Conservation (phyloP, 2,888 invertebrate species). For the Conomelus anceps region DNA sequence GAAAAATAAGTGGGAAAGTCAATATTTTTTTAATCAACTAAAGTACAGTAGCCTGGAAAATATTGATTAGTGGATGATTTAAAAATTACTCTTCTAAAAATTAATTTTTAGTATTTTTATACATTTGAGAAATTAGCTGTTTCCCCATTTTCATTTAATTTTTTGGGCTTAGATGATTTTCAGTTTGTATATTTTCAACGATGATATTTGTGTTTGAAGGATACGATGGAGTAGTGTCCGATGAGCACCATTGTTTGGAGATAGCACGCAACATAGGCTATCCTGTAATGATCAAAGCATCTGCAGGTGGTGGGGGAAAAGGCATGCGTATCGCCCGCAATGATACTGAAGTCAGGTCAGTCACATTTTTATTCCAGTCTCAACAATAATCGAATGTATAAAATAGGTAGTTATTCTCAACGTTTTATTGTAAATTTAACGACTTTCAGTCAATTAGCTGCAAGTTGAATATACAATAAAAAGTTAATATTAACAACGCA, state of each 20-base stretch:
- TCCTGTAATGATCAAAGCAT: slow-evolving; percentile 66
- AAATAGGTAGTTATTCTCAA: not conserved
- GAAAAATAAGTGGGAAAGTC: no score
- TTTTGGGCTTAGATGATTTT: no score
- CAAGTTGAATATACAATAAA: no score
- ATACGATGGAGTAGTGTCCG: slow-evolving; percentile 44
- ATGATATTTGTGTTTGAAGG: slow-evolving; percentile 37
- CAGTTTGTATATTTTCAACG: not conserved
- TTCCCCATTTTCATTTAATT: no score
- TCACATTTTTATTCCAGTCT: slow-evolving; percentile 11
- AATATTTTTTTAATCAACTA: no score
- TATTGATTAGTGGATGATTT: no score
- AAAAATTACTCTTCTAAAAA: no score
- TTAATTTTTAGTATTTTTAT: no score
- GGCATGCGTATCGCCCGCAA: slow-evolving; percentile 61
- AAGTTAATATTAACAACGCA: no score
- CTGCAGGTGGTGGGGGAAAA: slow-evolving; percentile 62
- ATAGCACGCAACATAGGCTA: slow-evolving; percentile 55
- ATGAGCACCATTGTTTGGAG: slow-evolving; percentile 52
- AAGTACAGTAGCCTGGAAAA: no score
- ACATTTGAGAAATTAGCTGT: no score
- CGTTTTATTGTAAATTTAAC: not conserved
- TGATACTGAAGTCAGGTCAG: slow-evolving; percentile 52
- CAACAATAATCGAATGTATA: not conserved
- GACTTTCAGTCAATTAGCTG: no score